Conservation (phyloP, 2,797 vertebrate species). For the Rhabdophis nuchalis region DNA sequence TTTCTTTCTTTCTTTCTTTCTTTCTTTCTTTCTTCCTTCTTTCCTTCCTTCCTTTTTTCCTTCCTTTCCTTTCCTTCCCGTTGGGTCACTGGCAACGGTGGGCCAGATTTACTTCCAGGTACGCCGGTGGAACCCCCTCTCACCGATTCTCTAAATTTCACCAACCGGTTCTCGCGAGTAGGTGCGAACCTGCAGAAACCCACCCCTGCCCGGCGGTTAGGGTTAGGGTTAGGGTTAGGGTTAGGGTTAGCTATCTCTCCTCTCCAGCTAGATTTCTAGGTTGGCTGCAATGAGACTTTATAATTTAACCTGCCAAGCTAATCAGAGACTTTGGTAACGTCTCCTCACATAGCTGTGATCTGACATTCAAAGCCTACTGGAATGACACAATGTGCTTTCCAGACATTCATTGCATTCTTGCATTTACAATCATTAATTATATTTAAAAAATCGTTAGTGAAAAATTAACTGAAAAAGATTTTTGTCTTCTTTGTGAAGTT, state of each 20-base stretch:
- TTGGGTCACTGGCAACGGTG: no score
- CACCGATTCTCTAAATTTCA: no score
- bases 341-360: neutral
- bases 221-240: no score
- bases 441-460: constrained; percentile 2
- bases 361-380: neutral
- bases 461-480: constrained; percentile 1
- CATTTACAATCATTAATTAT: constrained; percentile 3
- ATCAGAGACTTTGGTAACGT: neutral
- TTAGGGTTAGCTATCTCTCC: neutral
- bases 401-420: neutral
- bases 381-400: constrained; percentile 5
- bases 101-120: no score
- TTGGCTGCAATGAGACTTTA: neutral
- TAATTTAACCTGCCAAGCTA: neutral
- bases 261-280: neutral
- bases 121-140: no score
- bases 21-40: no score
- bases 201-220: no score
- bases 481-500: constrained; percentile 1
- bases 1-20: no score
- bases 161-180: no score
- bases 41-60: no score
- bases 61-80: no score
- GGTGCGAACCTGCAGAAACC: no score